Evolutionary conservation across 1,140 invertebrate species (phyloP), one percentile per base, ranked within the genome.

Genomic region (Drosophila subpulchrella): DNA sequence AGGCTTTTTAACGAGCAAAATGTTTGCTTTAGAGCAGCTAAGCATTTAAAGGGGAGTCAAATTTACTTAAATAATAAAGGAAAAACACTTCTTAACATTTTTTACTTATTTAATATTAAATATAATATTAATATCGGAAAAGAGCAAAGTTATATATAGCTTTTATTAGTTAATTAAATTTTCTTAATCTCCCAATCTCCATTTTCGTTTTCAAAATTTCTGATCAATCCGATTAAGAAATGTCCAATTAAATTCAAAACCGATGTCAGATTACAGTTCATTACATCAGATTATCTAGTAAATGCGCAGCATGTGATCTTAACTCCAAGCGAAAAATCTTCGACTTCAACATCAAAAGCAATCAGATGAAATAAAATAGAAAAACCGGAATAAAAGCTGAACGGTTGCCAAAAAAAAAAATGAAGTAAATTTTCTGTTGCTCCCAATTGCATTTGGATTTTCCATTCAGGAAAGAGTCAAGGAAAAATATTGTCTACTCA

Each of bases 401-500:
- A 84, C 73, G 47, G 54, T 80, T 76, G 81, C 81, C 66, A 67
- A 42, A 32, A 20, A 41, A 41, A 48, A 24, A 50, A 54, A 5
- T 27, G 27, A 27, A 27, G 27, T 27, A 27, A 36, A 71, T 42
- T 73, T 62, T 56, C 27, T 55, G 47, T 73, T 68, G 62, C 42
- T 56, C 50, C 27, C 42, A 81, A 53, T 46, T 74, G 76, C 59
- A 68, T 47, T 71, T 47, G 51, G 42, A 58, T 71, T 71, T 71
- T 68, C 50, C 63, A 50, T 68, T 68, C 65, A 57, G 65, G 50
- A 68, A 71, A 71, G 59, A 76, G 65, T 53, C 38, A 51, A 56
- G 58, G 53, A 77, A 57, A 79, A 86, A 81, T 77, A 68, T 72
- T 81, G 81, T 75, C 82, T 86, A 85, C 63, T 86, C 81, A 85